Conservation (phyloP, 1,140 invertebrate species). For the Drosophila takahashii region DNA sequence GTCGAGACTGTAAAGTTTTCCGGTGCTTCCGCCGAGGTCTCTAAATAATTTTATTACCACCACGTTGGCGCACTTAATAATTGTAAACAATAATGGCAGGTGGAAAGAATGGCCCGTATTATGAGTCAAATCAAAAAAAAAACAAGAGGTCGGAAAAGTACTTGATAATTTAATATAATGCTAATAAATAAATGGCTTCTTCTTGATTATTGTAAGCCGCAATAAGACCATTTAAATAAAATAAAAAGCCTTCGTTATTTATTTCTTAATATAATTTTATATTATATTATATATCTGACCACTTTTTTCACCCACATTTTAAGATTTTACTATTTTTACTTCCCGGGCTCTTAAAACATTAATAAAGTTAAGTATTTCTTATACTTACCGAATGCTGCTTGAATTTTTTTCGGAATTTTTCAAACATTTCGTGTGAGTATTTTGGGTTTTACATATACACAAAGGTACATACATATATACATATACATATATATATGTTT, state of each 20-base stretch:
- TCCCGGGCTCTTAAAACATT: not conserved
- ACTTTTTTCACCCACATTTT: not conserved
- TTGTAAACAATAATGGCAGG: not conserved
- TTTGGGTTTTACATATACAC: conserved; percentile 43
- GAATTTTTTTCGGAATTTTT: conserved; percentile 14
- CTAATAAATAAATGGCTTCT: not conserved
- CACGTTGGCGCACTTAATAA: conserved; percentile 4
- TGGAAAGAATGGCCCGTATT: not conserved
- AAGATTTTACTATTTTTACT: not conserved
- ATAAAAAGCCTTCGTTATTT: too few species aligned
- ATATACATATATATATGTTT: conserved; percentile 47
- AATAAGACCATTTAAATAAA: too few species aligned
- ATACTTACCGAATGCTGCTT: conserved; percentile 56
- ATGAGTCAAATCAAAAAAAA: not conserved
- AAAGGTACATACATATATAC: conserved; percentile 59
- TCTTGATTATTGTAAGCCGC: too few species aligned
- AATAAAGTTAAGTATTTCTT: not conserved
- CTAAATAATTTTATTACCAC: conserved; percentile 17
- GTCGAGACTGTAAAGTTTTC: conserved; percentile 7
- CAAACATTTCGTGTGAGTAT: conserved; percentile 20
- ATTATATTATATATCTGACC: too few species aligned
- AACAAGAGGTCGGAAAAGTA: too few species aligned
- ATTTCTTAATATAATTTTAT: too few species aligned
- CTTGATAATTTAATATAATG: conserved; percentile 3
- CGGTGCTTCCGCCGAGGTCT: conserved; percentile 3